phyloP scores from a whole-genome alignment of 2,888 invertebrate genomes.

The Spialia ferax region DNA sequence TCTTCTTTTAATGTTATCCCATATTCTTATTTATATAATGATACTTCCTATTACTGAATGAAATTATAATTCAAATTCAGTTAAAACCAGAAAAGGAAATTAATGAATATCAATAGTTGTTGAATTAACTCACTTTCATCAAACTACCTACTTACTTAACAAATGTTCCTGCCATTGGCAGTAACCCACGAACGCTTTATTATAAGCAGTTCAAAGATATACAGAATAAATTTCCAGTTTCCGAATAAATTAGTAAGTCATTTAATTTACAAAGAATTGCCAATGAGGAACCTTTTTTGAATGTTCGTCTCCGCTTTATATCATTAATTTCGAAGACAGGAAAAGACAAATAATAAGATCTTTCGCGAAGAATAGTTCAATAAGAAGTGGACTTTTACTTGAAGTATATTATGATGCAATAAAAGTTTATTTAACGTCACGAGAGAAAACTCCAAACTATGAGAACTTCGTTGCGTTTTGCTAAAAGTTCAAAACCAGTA shows the following conservation, averaged over 20 bases:
- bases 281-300: background rate
- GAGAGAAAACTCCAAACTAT: conserved; percentile 17
- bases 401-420: conserved; percentile 6
- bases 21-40: too few species aligned
- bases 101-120: too few species aligned
- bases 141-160: too few species aligned
- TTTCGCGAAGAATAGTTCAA: background rate
- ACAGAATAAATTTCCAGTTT: conserved; percentile 54
- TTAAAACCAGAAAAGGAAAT: too few species aligned
- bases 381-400: background rate
- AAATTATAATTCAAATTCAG: too few species aligned
- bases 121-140: too few species aligned
- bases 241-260: conserved; percentile 23
- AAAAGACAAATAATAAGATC: background rate
- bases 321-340: background rate
- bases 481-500: background rate
- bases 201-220: conserved; percentile 51
- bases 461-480: background rate
- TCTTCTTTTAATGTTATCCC: too few species aligned
- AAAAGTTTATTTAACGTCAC: conserved; percentile 21
- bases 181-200: too few species aligned
- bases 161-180: too few species aligned
- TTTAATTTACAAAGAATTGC: conserved; percentile 24
- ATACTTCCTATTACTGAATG: too few species aligned
- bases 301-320: conserved; percentile 2